Percentiles rank a stretch among this genome's conserved stretches.
These are phyloP conservation scores for Thelaira solivaga DNA, from an alignment of 2,888 invertebrate species.

Conservation along the genomic window DNA sequence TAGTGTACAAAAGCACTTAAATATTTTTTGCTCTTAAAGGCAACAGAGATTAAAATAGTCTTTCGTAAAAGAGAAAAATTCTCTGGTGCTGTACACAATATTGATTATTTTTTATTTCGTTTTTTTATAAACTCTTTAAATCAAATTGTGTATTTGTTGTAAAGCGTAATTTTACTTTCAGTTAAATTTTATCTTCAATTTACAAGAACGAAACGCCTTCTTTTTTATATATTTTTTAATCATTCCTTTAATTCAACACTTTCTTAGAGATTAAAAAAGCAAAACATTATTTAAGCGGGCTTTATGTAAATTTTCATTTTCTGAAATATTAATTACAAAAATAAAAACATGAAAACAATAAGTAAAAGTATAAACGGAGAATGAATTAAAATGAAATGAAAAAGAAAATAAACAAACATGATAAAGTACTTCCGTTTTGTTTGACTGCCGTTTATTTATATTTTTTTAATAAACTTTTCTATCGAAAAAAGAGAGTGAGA, in stretches of 20 bases:
- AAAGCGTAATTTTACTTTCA: slow-evolving; percentile 13
- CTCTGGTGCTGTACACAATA: no score
- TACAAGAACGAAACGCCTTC: slow-evolving; percentile 11
- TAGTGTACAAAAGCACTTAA: no score
- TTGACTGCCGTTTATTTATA: not conserved
- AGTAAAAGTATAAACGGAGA: not conserved
- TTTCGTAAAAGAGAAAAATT: no score
- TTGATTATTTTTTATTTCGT: no score
- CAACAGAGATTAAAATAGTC: no score
- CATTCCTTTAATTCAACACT: slow-evolving; percentile 10
- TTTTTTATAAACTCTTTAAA: no score
- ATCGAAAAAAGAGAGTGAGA: slow-evolving; percentile 37
- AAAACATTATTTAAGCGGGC: slow-evolving; percentile 26
- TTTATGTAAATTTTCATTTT: slow-evolving; percentile 25
- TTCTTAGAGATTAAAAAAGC: slow-evolving; percentile 15
- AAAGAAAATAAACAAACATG: slow-evolving; percentile 39
- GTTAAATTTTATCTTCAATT: slow-evolving; percentile 21
- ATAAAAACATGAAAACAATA: slow-evolving; percentile 23
- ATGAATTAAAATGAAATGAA: not conserved
- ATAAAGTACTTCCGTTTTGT: slow-evolving; percentile 53
- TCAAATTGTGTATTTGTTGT: no score
- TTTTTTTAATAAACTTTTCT: slow-evolving; percentile 12
- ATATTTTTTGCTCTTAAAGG: no score
- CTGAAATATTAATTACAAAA: slow-evolving; percentile 42
- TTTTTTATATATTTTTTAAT: not conserved